These are phyloP conservation scores for Furcifer pardalis DNA, from an alignment of 2,797 vertebrate species.

Conservation along the genomic window DNA sequence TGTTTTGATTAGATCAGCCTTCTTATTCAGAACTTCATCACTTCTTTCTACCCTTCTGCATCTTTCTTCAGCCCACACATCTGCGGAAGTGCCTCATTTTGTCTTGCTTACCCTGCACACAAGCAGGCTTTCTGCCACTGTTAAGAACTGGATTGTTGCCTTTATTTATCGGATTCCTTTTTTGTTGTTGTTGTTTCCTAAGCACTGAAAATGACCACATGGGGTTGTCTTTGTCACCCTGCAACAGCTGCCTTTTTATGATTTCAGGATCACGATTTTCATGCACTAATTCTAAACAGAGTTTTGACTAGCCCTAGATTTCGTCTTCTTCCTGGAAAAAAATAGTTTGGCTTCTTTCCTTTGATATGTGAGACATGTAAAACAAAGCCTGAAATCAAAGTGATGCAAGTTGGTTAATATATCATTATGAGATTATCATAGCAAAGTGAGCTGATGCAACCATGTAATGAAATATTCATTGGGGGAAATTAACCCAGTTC, in stretches of 20 bases:
- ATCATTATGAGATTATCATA: slow-evolving; percentile 33
- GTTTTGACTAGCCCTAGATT: slow-evolving; percentile 20
- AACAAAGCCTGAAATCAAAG: slow-evolving; percentile 51
- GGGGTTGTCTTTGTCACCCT: slow-evolving; percentile 33
- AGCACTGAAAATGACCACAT: rapidly evolving
- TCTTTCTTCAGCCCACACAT: background rate
- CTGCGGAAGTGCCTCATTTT: background rate
- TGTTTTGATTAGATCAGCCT: rapidly evolving
- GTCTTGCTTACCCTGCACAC: rapidly evolving
- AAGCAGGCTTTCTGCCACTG: rapidly evolving
- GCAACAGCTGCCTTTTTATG: slow-evolving; percentile 24
- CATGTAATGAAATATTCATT: slow-evolving; percentile 49
- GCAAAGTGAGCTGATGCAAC: slow-evolving; percentile 41
- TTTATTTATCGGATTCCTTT: slow-evolving; percentile 17
- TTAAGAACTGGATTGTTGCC: slow-evolving; percentile 8
- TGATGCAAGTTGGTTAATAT: slow-evolving; percentile 33
- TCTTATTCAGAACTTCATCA: background rate
- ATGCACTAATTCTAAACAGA: slow-evolving; percentile 37
- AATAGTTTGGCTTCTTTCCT: slow-evolving; percentile 17
- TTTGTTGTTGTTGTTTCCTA: slow-evolving; percentile 29
- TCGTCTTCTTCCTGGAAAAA: slow-evolving; percentile 24
- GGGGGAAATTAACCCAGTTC: slow-evolving; percentile 38
- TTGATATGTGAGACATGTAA: slow-evolving; percentile 14
- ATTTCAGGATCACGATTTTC: slow-evolving; percentile 18
- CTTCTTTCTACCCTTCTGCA: background rate